phyloP scores from a whole-genome alignment of 1,140 invertebrate genomes.

The Zaprionus gabonicus region DNA sequence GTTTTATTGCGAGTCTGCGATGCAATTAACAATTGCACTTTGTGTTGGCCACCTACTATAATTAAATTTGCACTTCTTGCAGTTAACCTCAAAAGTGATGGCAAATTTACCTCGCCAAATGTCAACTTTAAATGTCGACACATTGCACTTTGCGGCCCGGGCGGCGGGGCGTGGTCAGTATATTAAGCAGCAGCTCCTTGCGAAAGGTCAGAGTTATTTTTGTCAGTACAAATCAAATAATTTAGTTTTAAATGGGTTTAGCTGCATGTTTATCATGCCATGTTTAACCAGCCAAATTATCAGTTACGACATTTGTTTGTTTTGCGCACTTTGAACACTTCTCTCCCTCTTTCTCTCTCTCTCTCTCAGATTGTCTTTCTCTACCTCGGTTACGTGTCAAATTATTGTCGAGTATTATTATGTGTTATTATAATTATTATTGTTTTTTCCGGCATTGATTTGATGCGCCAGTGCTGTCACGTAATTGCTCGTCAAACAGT shows the following conservation, averaged over 20 bases:
- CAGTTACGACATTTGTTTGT: conserved; percentile 10
- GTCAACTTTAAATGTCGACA: conserved; percentile 43
- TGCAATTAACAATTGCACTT: conserved; percentile 47
- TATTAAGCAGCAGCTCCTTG: not conserved
- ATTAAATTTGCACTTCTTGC: conserved; percentile 53
- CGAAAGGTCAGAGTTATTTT: no score
- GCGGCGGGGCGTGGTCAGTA: conserved; percentile 8
- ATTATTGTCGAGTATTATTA: conserved; percentile 7
- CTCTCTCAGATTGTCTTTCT: not conserved
- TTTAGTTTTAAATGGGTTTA: no score
- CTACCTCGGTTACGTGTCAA: conserved; percentile 36
- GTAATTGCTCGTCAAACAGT: conserved; percentile 64
- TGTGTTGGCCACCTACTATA: conserved; percentile 40
- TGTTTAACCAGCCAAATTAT: not conserved
- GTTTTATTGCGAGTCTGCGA: conserved; percentile 41
- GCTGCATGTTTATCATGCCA: no score
- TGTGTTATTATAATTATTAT: conserved; percentile 29
- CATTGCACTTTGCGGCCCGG: not conserved
- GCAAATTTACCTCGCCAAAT: conserved; percentile 39
- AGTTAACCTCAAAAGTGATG: conserved; percentile 27
- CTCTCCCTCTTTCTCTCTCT: not conserved
- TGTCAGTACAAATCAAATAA: no score
- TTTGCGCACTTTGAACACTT: conserved; percentile 1
- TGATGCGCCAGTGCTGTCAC: conserved; percentile 60
- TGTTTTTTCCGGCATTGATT: conserved; percentile 14